Base-by-base conservation (phyloP, 2,113 vertebrate genomes). In the Amphiprion ocellaris region DNA sequence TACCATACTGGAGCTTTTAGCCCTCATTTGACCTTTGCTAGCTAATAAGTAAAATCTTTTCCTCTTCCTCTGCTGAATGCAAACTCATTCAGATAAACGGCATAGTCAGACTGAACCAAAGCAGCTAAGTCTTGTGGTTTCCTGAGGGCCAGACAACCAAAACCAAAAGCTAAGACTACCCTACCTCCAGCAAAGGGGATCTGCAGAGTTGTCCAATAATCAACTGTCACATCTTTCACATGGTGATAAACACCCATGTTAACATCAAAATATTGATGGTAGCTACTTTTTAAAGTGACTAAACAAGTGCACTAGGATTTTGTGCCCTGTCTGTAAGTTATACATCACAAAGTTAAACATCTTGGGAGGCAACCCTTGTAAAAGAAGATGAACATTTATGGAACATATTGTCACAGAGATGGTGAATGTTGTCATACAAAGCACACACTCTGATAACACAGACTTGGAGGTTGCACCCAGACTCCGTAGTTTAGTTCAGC, bases 371-470 rank as follows among this genome's bases (percentile, higher is more conserved):
- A 24, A 37, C 44, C 44, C 0, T 60, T 37, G 15, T 41, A 65
- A 17, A 44, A 55, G 7, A 41, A 26, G 41, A 28, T 24, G 15
- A 58, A 23, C 62, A 19, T 49, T 30, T 33, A 37, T 0, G 0
- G 16, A 8, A 21, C 15, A 41, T 6, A 15, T 1, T 21, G 16
- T 19, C 47, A 37, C 11, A 21, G n/a, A 67, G 14, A 26, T 6
- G 30, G 30, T 30, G 30, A 6, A 30, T 4, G 41, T 39, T 26
- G 10, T 10, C 11, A 17, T 24, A 17, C 10, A 23, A 16, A 61
- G 68, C 8, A 10, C 28, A 72, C 8, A 49, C 52, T 64, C 33
- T 74, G 47, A 76, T 21, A 62, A 21, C n/a, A 11, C 4, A 61
- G 19, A 56, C 24, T 41, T 37, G 46, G 2, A 16, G 37, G 1